Conservation (phyloP, 2,888 invertebrate genomes). For the Watsonalla cultraria region DNA sequence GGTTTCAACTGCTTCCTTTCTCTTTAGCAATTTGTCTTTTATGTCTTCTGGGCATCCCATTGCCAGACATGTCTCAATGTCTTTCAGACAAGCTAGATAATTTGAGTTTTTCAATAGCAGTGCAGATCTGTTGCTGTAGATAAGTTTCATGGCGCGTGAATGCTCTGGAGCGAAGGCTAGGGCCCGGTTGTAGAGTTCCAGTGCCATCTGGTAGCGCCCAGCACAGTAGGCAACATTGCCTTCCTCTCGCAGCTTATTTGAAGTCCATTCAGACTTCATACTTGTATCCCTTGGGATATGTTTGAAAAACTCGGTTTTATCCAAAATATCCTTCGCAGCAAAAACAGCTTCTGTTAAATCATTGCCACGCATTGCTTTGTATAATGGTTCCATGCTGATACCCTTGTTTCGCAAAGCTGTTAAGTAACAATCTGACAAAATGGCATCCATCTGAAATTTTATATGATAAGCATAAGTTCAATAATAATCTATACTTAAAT, state of each 20-base stretch:
- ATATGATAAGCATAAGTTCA: not conserved
- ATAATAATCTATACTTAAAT: too few relatives aligned
- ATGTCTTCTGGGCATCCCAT: slow-evolving; percentile 26
- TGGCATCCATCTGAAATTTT: not conserved
- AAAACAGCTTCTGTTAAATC: not conserved
- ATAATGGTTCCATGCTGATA: not conserved
- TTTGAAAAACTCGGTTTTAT: not conserved
- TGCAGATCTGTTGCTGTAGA: slow-evolving; percentile 31
- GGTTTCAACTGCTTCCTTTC: slow-evolving; percentile 9
- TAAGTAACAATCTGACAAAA: not conserved
- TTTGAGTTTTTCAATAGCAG: slow-evolving; percentile 14
- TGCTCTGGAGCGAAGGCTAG: slow-evolving; percentile 25
- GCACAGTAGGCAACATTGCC: slow-evolving; percentile 19
- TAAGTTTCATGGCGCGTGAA: slow-evolving; percentile 22
- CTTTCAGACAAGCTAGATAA: slow-evolving; percentile 19
- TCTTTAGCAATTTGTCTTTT: slow-evolving; percentile 15
- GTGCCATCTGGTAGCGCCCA: not conserved
- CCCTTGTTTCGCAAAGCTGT: not conserved
- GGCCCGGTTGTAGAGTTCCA: slow-evolving; percentile 26
- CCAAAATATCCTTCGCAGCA: not conserved
- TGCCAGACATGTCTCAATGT: slow-evolving; percentile 24
- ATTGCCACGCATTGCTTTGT: not conserved
- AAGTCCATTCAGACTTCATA: slow-evolving; percentile 4
- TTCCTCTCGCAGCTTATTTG: slow-evolving; percentile 15
- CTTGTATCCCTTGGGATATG: not conserved